phyloP scores from a whole-genome alignment of 2,113 vertebrate genomes.

The Toxotes chatareus region DNA sequence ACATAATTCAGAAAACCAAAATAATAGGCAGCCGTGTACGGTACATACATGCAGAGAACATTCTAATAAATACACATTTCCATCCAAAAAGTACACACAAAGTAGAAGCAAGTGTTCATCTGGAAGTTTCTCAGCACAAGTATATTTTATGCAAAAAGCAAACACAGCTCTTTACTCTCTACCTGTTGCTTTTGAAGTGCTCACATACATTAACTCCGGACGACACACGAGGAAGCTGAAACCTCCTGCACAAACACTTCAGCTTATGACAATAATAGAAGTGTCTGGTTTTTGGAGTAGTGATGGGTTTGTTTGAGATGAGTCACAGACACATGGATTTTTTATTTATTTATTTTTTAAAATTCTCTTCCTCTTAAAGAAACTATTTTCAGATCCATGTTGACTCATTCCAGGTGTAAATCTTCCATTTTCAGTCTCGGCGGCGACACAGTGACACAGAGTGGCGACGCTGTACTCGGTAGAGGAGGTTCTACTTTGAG shows the following conservation, averaged over 20 bases:
- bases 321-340: slow-evolving; percentile 8
- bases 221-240: background rate
- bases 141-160: background rate
- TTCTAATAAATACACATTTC: too few relatives aligned
- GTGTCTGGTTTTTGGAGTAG: background rate
- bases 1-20: too few relatives aligned
- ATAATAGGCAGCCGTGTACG: too few relatives aligned
- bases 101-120: too few relatives aligned
- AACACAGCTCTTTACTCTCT: background rate
- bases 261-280: background rate
- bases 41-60: too few relatives aligned
- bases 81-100: too few relatives aligned
- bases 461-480: background rate
- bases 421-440: slow-evolving; percentile 23
- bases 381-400: slow-evolving; percentile 35
- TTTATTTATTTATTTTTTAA: slow-evolving; percentile 1
- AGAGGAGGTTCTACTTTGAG: slow-evolving; percentile 16
- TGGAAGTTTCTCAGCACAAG: too few relatives aligned
- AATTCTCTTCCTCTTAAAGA: slow-evolving; percentile 3
- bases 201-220: background rate
- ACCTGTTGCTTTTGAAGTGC: background rate
- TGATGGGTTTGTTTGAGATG: background rate
- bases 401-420: slow-evolving; percentile 53
- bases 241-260: background rate
- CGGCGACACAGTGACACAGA: slow-evolving; percentile 12